A percentile compares a stretch with the other conserved stretches of the same genome.
Conservation (phyloP, 2,113 vertebrate species). For the Actenoides hombroni region DNA sequence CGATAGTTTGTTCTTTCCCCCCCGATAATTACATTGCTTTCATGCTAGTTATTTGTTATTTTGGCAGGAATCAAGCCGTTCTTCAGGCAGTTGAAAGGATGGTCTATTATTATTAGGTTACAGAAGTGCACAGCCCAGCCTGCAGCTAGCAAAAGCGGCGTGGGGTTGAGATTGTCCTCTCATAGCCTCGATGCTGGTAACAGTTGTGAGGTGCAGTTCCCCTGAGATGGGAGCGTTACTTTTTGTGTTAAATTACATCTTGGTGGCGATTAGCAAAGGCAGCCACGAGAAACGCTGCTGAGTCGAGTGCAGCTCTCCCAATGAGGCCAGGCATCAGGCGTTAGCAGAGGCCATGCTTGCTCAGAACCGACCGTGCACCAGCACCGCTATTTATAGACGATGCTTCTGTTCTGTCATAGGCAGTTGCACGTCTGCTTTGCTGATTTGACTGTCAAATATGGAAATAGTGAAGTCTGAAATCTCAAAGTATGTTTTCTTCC, state of each 20-base stretch:
- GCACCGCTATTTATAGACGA: not conserved
- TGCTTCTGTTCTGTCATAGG: not conserved
- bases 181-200: not conserved
- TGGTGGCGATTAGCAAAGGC: not conserved
- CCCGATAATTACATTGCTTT: not conserved
- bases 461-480: not conserved
- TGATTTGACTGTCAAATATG: not conserved
- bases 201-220: not conserved
- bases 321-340: accelerated
- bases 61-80: not conserved
- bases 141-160: not conserved
- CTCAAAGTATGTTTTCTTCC: not conserved
- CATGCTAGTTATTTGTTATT: not conserved
- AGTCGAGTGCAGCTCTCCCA: not conserved
- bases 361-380: accelerated
- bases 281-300: not conserved
- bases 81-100: not conserved
- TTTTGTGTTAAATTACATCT: not conserved
- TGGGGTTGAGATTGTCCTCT: not conserved
- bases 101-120: not conserved
- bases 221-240: accelerated
- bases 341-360: not conserved
- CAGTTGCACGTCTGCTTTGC: not conserved
- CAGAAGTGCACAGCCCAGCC: not conserved
- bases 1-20: not conserved